Evolutionary conservation across 1,140 invertebrate genomes (phyloP), one percentile per base, ranked within the genome.

Genomic region (Drosophila willistoni): DNA sequence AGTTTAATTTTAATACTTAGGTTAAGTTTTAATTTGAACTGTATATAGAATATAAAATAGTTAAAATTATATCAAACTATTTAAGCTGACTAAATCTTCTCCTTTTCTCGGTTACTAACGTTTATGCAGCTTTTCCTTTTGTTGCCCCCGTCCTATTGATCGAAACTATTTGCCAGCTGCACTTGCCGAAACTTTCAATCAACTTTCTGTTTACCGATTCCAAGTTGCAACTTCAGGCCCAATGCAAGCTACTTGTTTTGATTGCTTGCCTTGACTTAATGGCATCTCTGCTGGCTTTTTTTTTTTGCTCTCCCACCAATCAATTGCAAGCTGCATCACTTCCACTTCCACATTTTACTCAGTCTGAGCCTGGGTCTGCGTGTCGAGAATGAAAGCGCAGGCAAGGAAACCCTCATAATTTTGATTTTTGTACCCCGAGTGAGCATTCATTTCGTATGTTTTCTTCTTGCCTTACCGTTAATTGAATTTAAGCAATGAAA

Each of bases 401-500:
- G 61, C 61, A 41, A 66, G 55, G 13, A 29, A 56, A 22, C 71
- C 51, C 61, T 77, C 33, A 71, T 59, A 76, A 79, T 76, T 73
- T 70, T 44, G 39, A 42, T 59, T 66, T 75, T 66, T 57, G 47
- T 55, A 25, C 56, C 54, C 57, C 6, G 29, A 57, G 51, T 39
- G 51, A 57, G 60, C 51, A 56, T 64, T 74, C 39, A 77, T 70
- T 76, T 55, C 73, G n/a, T 64, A 55, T 77, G 72, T 77, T 71
- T 64, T 64, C 36, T 39, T 39, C 55, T 55, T 68, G 65, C 44
- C 65, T 51, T 51, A 68, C 65, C 80, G 84, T 83, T 89, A 89
- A 87, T 87, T 87, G 83, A 87, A 89, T 87, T 87, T 87, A 80
- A 89, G 84, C 70, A 77, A 79, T 89, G 80, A 83, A 87, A 87